Evolutionary conservation across 2,113 vertebrate species (phyloP).

Genomic region (Typhlomys cinereus): DNA sequence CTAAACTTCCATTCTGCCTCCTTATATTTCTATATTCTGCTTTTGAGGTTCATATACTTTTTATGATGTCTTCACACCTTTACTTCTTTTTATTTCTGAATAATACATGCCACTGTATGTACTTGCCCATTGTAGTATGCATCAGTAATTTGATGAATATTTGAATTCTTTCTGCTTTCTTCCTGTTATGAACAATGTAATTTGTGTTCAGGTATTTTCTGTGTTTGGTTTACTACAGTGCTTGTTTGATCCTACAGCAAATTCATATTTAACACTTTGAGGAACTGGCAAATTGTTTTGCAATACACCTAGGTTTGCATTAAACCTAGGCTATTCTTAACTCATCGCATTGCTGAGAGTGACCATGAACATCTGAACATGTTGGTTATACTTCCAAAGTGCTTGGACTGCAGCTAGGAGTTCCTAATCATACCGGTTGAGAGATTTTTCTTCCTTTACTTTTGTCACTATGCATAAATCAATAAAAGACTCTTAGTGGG

Average conservation of each 20-base stretch:
- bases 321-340: too few species aligned
- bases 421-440: too few species aligned
- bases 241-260: neutral
- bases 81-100: neutral
- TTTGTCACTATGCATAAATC: too few species aligned
- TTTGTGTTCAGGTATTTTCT: slow-evolving; percentile 11
- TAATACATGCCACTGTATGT: neutral
- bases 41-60: neutral
- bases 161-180: neutral
- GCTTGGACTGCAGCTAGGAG: too few species aligned
- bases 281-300: neutral
- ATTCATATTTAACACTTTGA: neutral
- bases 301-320: too few species aligned
- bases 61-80: neutral
- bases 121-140: neutral
- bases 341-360: too few species aligned
- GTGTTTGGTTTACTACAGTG: neutral
- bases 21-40: neutral
- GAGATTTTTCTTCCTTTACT: too few species aligned
- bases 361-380: too few species aligned
- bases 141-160: neutral
- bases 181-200: neutral
- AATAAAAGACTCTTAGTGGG: too few species aligned
- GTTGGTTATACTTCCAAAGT: too few species aligned
- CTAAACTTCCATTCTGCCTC: neutral